These are phyloP conservation scores for Musca domestica DNA, from an alignment of 1,140 invertebrate genomes.

Conservation along the genomic window DNA sequence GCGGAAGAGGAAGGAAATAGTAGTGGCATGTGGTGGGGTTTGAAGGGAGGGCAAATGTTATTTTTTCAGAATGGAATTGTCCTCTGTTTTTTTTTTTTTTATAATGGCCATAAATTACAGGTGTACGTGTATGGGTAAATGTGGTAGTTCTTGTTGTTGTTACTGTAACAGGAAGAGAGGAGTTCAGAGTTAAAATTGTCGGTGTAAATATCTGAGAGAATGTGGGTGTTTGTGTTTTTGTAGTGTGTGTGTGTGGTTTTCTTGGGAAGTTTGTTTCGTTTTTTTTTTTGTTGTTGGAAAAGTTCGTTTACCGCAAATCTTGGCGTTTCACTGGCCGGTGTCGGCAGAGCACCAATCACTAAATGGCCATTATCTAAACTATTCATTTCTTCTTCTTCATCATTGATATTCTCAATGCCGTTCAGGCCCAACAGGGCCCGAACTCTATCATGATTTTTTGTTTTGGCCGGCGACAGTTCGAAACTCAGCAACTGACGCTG, in stretches of 20 bases:
- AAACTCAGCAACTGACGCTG: constrained; percentile 52
- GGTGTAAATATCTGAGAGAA: neutral
- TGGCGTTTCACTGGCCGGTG: constrained; percentile 53
- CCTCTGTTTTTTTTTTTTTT: neutral
- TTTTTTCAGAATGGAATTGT: neutral
- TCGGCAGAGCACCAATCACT: constrained; percentile 53
- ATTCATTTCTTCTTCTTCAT: constrained; percentile 42
- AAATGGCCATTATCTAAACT: constrained; percentile 46
- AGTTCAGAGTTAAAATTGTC: neutral
- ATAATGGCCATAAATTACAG: constrained; percentile 10
- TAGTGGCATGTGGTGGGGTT: neutral
- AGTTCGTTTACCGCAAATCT: constrained; percentile 53
- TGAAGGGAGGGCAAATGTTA: constrained; percentile 9
- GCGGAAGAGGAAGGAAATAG: neutral
- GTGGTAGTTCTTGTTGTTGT: constrained; percentile 3
- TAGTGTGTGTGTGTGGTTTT: neutral
- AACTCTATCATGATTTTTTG: constrained; percentile 53
- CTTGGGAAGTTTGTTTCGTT: neutral
- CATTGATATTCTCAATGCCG: constrained; percentile 49
- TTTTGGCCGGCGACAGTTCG: constrained; percentile 49
- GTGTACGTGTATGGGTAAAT: neutral
- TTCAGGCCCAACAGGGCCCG: constrained; percentile 52
- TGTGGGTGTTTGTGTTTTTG: constrained; percentile 6
- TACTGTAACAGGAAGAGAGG: neutral
- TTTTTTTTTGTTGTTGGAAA: neutral